Evolutionary conservation across 2,888 invertebrate species (phyloP).

Genomic region (Anorthoa munda): DNA sequence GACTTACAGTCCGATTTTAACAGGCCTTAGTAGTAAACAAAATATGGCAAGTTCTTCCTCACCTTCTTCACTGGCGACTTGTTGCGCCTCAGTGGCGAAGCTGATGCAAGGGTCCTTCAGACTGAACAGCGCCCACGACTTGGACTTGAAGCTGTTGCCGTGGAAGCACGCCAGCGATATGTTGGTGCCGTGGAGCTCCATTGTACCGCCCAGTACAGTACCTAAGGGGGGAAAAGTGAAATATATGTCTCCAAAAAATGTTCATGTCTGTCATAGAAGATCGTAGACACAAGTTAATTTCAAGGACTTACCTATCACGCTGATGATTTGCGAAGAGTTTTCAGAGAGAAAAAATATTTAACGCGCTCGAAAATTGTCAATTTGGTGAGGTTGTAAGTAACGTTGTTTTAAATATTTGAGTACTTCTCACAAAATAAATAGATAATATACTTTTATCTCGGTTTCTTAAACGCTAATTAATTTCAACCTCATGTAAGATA

Average conservation of each 20-base stretch:
- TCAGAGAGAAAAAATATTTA: no score
- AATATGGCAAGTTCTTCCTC: slow-evolving; percentile 54
- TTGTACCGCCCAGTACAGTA: slow-evolving; percentile 96
- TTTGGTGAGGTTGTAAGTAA: no score
- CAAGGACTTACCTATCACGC: not conserved
- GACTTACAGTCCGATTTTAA: not conserved
- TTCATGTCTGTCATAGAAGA: no score
- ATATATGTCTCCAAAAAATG: not conserved
- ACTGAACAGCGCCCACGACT: slow-evolving; percentile 99
- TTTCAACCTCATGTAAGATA: no score
- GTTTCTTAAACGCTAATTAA: no score
- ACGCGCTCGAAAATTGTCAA: no score
- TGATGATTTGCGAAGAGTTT: no score
- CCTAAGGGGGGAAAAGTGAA: slow-evolving; percentile 83
- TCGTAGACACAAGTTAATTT: not conserved
- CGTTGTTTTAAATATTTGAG: no score
- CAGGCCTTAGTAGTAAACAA: not conserved
- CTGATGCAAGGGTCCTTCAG: slow-evolving; percentile 97
- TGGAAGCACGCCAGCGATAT: slow-evolving; percentile 99
- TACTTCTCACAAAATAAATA: no score
- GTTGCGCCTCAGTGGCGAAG: slow-evolving; percentile 98
- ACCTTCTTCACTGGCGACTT: slow-evolving; percentile 93
- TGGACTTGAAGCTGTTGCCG: slow-evolving; percentile 98
- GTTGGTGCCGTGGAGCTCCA: slow-evolving; percentile 97
- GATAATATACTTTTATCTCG: no score